Conservation (phyloP, 2,113 vertebrate species). For the Serinus canaria region DNA sequence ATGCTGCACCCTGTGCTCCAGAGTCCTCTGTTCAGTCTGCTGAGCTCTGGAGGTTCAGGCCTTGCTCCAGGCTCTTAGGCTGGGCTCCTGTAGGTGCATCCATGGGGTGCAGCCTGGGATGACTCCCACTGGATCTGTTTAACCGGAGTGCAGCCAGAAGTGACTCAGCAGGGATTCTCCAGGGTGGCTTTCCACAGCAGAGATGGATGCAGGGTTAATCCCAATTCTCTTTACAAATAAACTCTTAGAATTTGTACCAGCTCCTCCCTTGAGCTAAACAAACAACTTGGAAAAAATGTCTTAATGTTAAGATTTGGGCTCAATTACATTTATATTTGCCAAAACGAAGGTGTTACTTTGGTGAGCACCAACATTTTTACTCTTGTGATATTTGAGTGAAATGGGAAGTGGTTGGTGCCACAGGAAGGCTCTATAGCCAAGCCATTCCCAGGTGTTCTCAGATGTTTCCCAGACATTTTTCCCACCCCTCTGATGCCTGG, state of each 20-base stretch:
- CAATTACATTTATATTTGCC: accelerated
- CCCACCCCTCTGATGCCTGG: neutral
- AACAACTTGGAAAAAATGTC: neutral
- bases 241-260: neutral
- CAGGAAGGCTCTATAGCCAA: accelerated
- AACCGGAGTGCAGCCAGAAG: neutral
- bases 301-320: accelerated
- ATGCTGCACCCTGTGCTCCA: accelerated
- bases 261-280: neutral
- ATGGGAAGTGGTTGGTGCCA: no score
- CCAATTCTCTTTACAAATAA: neutral
- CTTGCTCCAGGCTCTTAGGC: neutral
- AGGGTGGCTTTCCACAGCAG: neutral
- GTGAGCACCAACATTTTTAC: neutral
- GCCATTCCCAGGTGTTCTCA: neutral
- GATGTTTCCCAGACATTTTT: neutral
- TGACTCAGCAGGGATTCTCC: neutral
- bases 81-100: neutral
- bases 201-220: neutral
- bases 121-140: neutral
- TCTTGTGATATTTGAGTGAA: accelerated
- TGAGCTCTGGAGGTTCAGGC: neutral
- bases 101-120: neutral
- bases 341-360: neutral
- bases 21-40: neutral